Evolutionary conservation across 2,888 invertebrate genomes (phyloP), one percentile per base, ranked within the genome.

Genomic region (Psococerastis gibbosa): DNA sequence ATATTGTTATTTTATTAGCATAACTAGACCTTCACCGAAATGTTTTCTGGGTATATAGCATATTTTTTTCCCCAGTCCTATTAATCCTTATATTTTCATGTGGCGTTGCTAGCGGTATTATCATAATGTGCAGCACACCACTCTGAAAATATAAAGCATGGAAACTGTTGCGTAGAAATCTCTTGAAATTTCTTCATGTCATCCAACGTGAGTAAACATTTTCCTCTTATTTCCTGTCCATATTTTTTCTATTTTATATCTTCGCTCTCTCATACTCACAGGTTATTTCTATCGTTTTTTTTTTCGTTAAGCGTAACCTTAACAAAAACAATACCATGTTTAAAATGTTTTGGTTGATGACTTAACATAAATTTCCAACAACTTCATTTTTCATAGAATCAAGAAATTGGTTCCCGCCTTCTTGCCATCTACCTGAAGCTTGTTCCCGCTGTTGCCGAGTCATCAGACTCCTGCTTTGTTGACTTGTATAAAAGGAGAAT

Each of bases 301-400:
- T 27, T 27, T 11, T 27, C 27, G 6, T 6, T 27, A 6, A 6
- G 6, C 27, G 27, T 11, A 27, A 6, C 27, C 11, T 11, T 20
- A 38, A 38, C 38, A 38, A 38, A 38, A 38, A 38, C 38, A 38
- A 38, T 38, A 20, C 38, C 20, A 38, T 16, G 38, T 38, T 20
- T 20, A 38, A 17, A 38, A 38, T 38, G 38, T 38, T 38, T 22
- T 22, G n/a, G 4, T 31, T 13, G 18, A 38, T 38, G 38, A 38
- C 38, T 38, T 16, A 20, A 38, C 38, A 38, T 18, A 38, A 38
- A 38, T 16, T 38, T 17, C 6, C 20, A 20, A 38, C 38, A 38
- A 38, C 38, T 38, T 38, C 22, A 38, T 38, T 38, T 38, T 38
- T 38, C 38, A 22, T 20, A 38, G 38, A 38, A 38, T 38, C 11